These are phyloP conservation scores for Chloropsis hardwickii DNA, from an alignment of 2,113 vertebrate species.

Conservation along the genomic window DNA sequence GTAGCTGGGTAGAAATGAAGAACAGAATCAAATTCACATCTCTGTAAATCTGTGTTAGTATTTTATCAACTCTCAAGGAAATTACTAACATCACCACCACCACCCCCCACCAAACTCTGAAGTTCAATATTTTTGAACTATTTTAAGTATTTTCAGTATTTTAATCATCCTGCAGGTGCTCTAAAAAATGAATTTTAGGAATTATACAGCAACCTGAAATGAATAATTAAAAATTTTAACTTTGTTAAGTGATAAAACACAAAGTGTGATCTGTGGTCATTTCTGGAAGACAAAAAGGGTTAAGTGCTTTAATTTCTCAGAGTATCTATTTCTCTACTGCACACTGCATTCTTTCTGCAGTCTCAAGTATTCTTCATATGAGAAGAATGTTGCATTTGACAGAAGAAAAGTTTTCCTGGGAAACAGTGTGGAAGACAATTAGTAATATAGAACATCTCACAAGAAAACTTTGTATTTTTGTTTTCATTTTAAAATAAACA, in stretches of 20 bases:
- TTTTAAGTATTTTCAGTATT: not conserved
- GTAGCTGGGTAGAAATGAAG: not conserved
- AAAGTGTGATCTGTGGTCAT: not conserved
- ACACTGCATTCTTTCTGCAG: not conserved
- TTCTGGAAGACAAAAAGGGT: not conserved
- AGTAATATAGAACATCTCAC: not conserved
- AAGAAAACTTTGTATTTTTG: not conserved
- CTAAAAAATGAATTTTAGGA: not conserved
- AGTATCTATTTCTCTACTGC: not conserved
- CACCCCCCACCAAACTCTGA: not conserved
- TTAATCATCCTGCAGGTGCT: not conserved
- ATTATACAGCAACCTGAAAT: not conserved
- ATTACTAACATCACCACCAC: not conserved
- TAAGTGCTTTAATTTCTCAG: not conserved
- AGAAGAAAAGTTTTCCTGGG: not conserved
- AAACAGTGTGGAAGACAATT: not conserved
- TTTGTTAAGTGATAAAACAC: not conserved
- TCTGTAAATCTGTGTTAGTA: not conserved
- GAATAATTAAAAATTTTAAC: not conserved
- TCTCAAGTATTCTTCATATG: not conserved
- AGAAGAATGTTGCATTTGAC: not conserved
- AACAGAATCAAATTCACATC: not conserved
- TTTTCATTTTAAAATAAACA: not conserved
- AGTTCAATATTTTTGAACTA: not conserved
- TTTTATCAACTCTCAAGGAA: not conserved